Evolutionary conservation across 2,888 invertebrate species (phyloP), one percentile per base, ranked within the genome.

Genomic region (Macrostomum cliftonense): DNA sequence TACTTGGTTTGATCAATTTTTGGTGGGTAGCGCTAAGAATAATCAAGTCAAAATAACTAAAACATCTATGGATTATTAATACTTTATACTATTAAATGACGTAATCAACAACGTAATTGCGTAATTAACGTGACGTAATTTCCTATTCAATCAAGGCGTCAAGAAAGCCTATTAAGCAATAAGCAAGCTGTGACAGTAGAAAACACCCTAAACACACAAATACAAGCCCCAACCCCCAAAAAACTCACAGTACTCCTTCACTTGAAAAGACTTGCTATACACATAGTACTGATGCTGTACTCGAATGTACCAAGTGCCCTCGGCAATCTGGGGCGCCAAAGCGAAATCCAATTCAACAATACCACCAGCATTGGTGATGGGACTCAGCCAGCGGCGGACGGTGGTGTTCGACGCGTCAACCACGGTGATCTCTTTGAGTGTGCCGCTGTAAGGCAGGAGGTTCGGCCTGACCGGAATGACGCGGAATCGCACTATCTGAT

Each of bases 381-480:
- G 75, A 0, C 89, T 88, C 0, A 91, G 75, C 91, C 91, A 93
- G 48, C 91, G 75, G 66, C 86, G 79, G 74, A 91, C 80, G 56
- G 88, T 81, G 51, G 83, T 80, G 2, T 82, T 77, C 57, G 80
- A 79, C 0, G 91, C 88, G 71, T 91, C 89, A 57, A 68, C 67
- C 52, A 87, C 70, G 74, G 91, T 83, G 65, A 79, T 89, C 1
- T 91, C 83, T 67, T 91, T 88, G 46, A 93, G 78, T 16, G 88
- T 82, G 64, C 83, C 82, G 56, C 84, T 82, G 65, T 84, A 87
- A 0, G 89, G 83, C 68, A 82, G 83, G 56, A 93, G 72, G 63
- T 88, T 86, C 0, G 87, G 87, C 62, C 83, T 82, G 60, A 93
- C 85, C 0, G 91, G 91, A 56, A 93, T 82, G 9, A 85, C 80